Evolutionary conservation across 2,888 invertebrate species (phyloP).

Genomic region (Synanthedon myopaeformis): DNA sequence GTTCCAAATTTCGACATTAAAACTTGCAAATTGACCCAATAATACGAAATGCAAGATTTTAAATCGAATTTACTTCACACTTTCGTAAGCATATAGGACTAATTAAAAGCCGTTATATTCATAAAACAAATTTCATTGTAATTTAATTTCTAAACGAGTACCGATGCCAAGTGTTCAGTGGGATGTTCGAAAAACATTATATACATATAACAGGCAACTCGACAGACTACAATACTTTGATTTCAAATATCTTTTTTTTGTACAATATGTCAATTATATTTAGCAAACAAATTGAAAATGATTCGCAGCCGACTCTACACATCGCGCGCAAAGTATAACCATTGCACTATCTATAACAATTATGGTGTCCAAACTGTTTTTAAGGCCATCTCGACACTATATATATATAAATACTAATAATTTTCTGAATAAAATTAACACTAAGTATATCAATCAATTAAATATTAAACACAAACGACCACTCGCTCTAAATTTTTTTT

Average conservation of each 20-base stretch:
- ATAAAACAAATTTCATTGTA: no score
- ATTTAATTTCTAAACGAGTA: no score
- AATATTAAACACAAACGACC: background rate
- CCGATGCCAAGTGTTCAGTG: no score
- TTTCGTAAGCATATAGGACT: no score
- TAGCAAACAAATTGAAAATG: slow-evolving; percentile 7
- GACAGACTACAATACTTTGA: slow-evolving; percentile 10
- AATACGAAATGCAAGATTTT: no score
- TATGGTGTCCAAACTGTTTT: background rate
- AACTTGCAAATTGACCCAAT: no score
- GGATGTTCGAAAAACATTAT: slow-evolving; percentile 38
- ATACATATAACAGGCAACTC: slow-evolving; percentile 53
- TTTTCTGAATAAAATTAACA: background rate
- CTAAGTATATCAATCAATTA: slow-evolving; percentile 2
- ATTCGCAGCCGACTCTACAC: slow-evolving; percentile 10
- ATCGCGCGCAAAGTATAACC: slow-evolving; percentile 1
- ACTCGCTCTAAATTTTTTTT: background rate
- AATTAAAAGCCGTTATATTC: no score
- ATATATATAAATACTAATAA: background rate
- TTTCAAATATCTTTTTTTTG: slow-evolving; percentile 18
- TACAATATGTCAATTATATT: slow-evolving; percentile 11
- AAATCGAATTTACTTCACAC: no score
- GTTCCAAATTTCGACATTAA: no score
- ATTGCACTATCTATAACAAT: slow-evolving; percentile 16
- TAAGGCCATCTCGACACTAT: background rate